Conservation (phyloP, 2,888 invertebrate genomes). For the Drosophila infuscata region DNA sequence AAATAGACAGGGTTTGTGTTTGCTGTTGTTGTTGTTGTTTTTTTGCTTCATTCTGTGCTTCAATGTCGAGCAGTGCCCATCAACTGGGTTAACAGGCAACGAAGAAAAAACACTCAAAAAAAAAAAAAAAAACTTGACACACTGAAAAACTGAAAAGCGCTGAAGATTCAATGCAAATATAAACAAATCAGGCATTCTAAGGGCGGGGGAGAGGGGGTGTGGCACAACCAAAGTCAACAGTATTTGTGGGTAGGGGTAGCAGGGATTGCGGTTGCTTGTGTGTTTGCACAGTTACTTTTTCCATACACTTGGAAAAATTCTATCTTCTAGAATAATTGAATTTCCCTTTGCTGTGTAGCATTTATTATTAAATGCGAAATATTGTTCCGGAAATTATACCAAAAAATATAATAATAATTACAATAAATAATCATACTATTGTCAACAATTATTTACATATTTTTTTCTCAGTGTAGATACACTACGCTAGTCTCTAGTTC, state of each 20-base stretch:
- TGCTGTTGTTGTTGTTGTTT: neutral
- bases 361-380: neutral
- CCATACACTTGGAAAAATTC: neutral
- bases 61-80: slow-evolving; percentile 60
- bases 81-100: slow-evolving; percentile 71
- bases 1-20: slow-evolving; percentile 13
- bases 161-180: slow-evolving; percentile 76
- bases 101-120: slow-evolving; percentile 10
- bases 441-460: too few relatives aligned
- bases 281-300: neutral
- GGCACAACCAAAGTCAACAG: slow-evolving; percentile 4
- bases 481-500: neutral
- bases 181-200: slow-evolving; percentile 64
- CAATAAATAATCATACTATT: neutral
- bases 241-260: neutral
- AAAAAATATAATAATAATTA: neutral
- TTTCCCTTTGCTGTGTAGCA: neutral
- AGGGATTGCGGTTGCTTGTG: neutral
- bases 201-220: neutral
- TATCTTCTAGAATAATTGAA: neutral
- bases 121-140: slow-evolving; percentile 61
- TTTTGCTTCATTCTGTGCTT: slow-evolving; percentile 25
- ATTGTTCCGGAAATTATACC: too few relatives aligned
- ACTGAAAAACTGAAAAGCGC: slow-evolving; percentile 55
- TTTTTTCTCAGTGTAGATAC: slow-evolving; percentile 4